Evolutionary conservation across 2,888 invertebrate genomes (phyloP), one percentile per base, ranked within the genome.

Genomic region (Calliphora vomitoria): DNA sequence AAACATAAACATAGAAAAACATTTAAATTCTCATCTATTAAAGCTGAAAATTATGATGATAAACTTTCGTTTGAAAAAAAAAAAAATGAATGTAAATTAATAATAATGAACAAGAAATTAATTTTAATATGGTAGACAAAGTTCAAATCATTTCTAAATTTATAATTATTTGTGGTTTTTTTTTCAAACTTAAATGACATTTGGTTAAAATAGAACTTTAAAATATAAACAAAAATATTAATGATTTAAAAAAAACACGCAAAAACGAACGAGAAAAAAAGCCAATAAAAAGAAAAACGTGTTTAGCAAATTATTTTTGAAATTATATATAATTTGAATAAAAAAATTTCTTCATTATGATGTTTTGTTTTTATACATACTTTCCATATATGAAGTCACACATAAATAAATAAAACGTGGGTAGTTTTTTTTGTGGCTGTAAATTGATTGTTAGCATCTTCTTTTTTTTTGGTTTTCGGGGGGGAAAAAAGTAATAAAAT

Each of bases 241-340:
- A 38, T 60, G 62, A 75, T 47, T 47, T 44, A 10, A 18, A 53
- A 18, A 53, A 53, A 53, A 8, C 15, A 18, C n/a, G n/a, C 15
- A 50, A 50, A 50, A 44, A 41, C 0, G 4, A 41, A 41, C 41
- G 8, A 55, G 11, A 58, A 55, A 25, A 68, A 68, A 18, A 50
- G 44, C 11, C 11, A 50, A 10, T 35, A 50, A 47, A 64, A 53
- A 44, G 4, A 44, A 66, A 81, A 82, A 82, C 74, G 66, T 82
- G 74, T 75, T 75, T 75, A 47, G 68, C 74, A 82, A 82, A 68
- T 82, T 75, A 75, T 68, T 35, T 44, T 81, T 68, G n/a, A 79
- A 79, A 68, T 55, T 68, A 41, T 68, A 78, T 31, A 8, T 13
- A 69, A 15, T 10, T 68, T 15, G 15, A 66, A 55, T 31, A 74